Evolutionary conservation across 2,888 invertebrate species (phyloP).

Genomic region (Philhelius pedissequus): DNA sequence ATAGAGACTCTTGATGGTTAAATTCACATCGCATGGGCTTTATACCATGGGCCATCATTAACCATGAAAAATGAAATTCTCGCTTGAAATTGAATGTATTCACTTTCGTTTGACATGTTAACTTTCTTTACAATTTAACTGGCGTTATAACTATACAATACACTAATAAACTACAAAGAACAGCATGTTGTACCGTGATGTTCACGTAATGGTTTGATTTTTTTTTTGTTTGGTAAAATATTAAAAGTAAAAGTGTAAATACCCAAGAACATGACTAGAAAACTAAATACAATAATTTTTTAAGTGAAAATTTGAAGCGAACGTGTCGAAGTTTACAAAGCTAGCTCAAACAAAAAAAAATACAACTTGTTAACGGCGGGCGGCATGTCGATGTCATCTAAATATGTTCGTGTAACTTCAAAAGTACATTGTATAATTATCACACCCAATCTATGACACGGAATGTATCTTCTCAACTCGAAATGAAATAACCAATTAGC

Average conservation of each 20-base stretch:
- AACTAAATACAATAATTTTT: slow-evolving; percentile 25
- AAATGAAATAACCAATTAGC: slow-evolving; percentile 26
- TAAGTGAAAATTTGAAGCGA: slow-evolving; percentile 55
- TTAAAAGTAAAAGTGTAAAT: slow-evolving; percentile 68
- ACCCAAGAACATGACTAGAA: slow-evolving; percentile 57
- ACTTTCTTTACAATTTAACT: slow-evolving; percentile 50
- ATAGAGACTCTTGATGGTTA: neutral
- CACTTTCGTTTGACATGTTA: slow-evolving; percentile 52
- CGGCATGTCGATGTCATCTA: too few relatives aligned
- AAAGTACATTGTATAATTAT: slow-evolving; percentile 55
- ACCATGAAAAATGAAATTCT: slow-evolving; percentile 58
- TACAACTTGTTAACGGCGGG: slow-evolving; percentile 11
- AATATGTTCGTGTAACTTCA: slow-evolving; percentile 22
- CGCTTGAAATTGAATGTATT: slow-evolving; percentile 55
- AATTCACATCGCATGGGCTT: neutral
- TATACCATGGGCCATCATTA: slow-evolving; percentile 30
- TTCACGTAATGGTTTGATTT: neutral
- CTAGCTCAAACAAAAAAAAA: neutral
- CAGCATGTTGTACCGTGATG: neutral
- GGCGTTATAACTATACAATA: neutral
- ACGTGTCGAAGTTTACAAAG: slow-evolving; percentile 51
- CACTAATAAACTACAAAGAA: slow-evolving; percentile 4
- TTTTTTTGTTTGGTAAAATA: slow-evolving; percentile 31
- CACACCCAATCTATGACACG: slow-evolving; percentile 5
- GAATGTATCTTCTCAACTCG: neutral